phyloP scores from a whole-genome alignment of 2,113 vertebrate genomes.

The Cygnus buccinator region DNA sequence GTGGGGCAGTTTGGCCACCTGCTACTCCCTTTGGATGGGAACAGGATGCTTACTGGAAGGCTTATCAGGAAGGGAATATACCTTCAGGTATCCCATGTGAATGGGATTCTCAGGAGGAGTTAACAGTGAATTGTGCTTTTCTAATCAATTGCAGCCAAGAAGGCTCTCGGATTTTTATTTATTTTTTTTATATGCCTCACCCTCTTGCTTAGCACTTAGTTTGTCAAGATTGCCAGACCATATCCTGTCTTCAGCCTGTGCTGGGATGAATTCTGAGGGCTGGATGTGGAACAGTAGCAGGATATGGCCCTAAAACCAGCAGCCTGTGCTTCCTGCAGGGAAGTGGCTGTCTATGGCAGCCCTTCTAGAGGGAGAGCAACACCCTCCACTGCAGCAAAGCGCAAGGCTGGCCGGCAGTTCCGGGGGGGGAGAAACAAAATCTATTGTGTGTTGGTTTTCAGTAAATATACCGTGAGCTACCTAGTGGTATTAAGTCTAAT shows the following conservation, averaged over 20 bases:
- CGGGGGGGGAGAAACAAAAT: not conserved
- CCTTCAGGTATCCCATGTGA: not conserved
- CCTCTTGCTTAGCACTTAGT: not conserved
- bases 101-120: not conserved
- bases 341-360: not conserved
- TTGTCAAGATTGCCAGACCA: not conserved
- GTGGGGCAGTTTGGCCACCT: conserved; percentile 35
- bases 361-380: not conserved
- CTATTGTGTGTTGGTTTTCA: not conserved
- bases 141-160: not conserved
- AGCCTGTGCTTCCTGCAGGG: not conserved
- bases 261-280: not conserved
- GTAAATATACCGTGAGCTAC: conserved; percentile 1
- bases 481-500: conserved; percentile 32
- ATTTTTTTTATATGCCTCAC: not conserved
- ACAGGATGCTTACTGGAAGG: not conserved
- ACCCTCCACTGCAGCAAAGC: rapidly evolving
- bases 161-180: not conserved
- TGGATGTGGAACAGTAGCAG: not conserved
- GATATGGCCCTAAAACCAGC: not conserved
- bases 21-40: conserved; percentile 16
- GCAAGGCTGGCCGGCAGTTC: not conserved
- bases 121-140: not conserved
- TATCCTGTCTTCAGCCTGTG: not conserved
- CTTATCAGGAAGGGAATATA: not conserved